phyloP scores from a whole-genome alignment of 2,888 invertebrate genomes.

The Epinotia demarniana region DNA sequence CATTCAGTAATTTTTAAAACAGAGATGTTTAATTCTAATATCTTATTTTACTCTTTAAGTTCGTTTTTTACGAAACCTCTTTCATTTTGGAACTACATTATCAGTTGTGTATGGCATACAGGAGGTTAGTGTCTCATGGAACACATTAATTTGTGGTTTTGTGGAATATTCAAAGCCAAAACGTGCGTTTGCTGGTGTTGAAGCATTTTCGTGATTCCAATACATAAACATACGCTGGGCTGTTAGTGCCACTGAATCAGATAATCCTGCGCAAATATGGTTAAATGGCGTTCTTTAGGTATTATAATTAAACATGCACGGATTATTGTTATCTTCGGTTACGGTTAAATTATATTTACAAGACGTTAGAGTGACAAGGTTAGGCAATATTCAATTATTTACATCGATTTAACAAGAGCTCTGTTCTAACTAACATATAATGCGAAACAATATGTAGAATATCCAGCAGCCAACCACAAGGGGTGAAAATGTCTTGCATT shows the following conservation, averaged over 20 bases:
- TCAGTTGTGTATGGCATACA: constrained; percentile 64
- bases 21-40: too few relatives aligned
- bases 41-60: too few relatives aligned
- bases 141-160: constrained; percentile 35
- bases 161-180: constrained; percentile 15
- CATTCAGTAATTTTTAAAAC: too few relatives aligned
- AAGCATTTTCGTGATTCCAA: constrained; percentile 45
- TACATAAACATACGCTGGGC: constrained; percentile 46
- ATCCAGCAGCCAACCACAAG: constrained; percentile 28
- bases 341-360: constrained; percentile 51
- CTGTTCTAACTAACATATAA: constrained; percentile 42
- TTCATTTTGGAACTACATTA: constrained; percentile 44
- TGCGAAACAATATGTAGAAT: constrained; percentile 27
- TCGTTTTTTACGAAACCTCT: not conserved
- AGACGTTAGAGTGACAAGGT: constrained; percentile 70
- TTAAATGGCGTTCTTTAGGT: constrained; percentile 47
- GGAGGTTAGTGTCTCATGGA: constrained; percentile 26
- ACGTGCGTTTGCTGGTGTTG: constrained; percentile 45
- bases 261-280: constrained; percentile 16
- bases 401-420: constrained; percentile 37
- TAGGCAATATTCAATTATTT: constrained; percentile 57
- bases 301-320: constrained; percentile 37
- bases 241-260: constrained; percentile 12
- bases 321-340: constrained; percentile 45
- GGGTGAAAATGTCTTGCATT: constrained; percentile 26